These are phyloP conservation scores for Aegithalos caudatus DNA, from an alignment of 2,113 vertebrate genomes.

Conservation along the genomic window DNA sequence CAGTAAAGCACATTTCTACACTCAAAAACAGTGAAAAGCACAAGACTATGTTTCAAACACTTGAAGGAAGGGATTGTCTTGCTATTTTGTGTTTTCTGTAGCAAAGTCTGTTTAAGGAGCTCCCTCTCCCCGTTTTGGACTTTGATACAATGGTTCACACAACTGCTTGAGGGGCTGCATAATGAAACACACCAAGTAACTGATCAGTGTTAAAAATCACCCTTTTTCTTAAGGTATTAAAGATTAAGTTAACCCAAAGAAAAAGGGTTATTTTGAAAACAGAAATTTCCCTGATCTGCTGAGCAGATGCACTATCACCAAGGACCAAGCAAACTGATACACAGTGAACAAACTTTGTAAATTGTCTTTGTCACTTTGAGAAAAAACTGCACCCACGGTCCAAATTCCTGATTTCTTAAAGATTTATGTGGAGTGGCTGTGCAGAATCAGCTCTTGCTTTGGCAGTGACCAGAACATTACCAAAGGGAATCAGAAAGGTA, in stretches of 20 bases:
- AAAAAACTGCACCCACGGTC: not conserved
- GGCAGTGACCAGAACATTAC: not conserved
- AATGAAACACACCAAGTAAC: not conserved
- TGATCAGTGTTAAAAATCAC: not conserved
- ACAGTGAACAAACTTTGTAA: not conserved
- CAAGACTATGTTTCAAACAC: not conserved
- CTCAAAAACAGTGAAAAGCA: not conserved
- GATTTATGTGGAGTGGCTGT: not conserved
- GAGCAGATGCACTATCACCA: not conserved
- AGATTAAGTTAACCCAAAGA: not conserved
- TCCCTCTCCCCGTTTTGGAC: not conserved
- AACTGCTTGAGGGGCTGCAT: not conserved
- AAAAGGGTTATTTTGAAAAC: not conserved
- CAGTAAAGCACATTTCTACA: not conserved
- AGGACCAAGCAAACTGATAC: not conserved
- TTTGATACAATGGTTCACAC: not conserved
- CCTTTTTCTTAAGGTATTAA: not conserved
- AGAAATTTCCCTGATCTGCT: not conserved
- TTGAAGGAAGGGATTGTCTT: not conserved
- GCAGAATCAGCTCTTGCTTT: not conserved
- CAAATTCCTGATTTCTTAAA: not conserved
- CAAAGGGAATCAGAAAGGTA: not conserved
- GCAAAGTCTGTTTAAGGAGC: not conserved
- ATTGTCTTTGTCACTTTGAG: not conserved
- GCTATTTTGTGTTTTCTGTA: not conserved